Conservation (phyloP, 2,797 vertebrate species). For the Coregonus suidteri region DNA sequence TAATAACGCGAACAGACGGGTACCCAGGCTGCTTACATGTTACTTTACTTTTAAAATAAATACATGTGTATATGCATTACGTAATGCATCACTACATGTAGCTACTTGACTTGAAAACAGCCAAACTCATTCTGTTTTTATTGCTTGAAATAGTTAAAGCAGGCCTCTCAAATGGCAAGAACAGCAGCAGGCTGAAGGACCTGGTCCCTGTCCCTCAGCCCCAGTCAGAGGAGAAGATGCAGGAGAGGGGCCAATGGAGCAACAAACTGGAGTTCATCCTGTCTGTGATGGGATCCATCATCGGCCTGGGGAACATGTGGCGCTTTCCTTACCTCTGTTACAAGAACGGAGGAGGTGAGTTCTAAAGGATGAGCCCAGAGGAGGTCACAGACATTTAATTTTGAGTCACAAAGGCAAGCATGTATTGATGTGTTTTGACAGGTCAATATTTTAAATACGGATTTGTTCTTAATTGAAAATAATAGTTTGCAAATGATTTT, state of each 20-base stretch:
- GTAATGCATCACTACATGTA: not conserved
- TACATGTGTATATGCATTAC: not conserved
- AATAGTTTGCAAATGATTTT: too few relatives aligned
- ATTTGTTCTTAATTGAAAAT: too few relatives aligned
- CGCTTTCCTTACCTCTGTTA: conserved; percentile 96
- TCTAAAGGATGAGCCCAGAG: not conserved
- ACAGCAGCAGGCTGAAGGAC: conserved; percentile 24
- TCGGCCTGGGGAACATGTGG: conserved; percentile 94
- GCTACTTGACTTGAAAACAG: not conserved
- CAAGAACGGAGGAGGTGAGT: conserved; percentile 93
- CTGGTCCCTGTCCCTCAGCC: conserved; percentile 32
- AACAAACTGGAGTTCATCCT: conserved; percentile 92
- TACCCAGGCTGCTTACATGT: too few relatives aligned
- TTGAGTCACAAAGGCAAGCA: too few relatives aligned
- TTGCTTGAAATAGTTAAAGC: conserved; percentile 29
- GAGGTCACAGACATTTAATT: not conserved
- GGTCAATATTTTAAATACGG: too few relatives aligned
- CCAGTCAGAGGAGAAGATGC: conserved; percentile 69
- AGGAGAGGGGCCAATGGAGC: conserved; percentile 91
- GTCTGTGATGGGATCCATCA: conserved; percentile 90
- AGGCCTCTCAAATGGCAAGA: conserved; percentile 45
- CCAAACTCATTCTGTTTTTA: not conserved
- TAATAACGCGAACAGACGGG: too few relatives aligned
- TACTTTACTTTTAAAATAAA: not conserved
- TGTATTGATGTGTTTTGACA: too few relatives aligned